Conservation (phyloP, 1,140 invertebrate genomes). For the Drosophila sulfurigaster region DNA sequence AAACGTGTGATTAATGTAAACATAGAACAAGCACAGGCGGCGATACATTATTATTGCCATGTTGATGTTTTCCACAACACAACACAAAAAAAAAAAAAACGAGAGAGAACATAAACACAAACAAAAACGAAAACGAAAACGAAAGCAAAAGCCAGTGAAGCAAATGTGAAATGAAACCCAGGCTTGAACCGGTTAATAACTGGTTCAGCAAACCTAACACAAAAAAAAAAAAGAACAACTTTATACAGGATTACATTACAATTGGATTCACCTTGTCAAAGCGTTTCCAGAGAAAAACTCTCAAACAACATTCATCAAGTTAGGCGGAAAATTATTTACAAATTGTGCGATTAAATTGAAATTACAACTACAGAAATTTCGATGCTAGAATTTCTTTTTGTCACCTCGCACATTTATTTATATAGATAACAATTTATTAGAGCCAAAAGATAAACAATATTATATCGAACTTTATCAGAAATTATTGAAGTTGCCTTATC, state of each 20-base stretch:
- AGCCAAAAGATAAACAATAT: too few relatives aligned
- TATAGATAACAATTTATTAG: too few relatives aligned
- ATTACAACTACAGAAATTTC: too few relatives aligned
- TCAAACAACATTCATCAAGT: background rate
- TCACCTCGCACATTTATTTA: too few relatives aligned
- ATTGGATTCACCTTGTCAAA: background rate
- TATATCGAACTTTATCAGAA: too few relatives aligned
- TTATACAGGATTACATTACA: slow-evolving; percentile 1
- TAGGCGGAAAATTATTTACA: too few relatives aligned
- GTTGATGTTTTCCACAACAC: slow-evolving; percentile 7
- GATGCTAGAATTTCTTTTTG: too few relatives aligned
- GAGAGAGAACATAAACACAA: too few relatives aligned
- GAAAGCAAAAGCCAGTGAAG: background rate
- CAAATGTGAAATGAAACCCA: background rate
- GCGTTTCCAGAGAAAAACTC: background rate
- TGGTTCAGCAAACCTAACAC: background rate
- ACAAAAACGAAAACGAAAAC: too few relatives aligned
- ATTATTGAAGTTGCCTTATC: too few relatives aligned
- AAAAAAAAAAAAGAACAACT: background rate
- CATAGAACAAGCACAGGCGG: slow-evolving; percentile 19
- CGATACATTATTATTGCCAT: slow-evolving; percentile 29
- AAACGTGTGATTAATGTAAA: slow-evolving; percentile 54
- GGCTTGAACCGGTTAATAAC: background rate
- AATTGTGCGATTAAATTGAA: too few relatives aligned
- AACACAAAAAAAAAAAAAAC: too few relatives aligned